Conservation (phyloP, 2,113 vertebrate genomes). For the Catharus minimus region DNA sequence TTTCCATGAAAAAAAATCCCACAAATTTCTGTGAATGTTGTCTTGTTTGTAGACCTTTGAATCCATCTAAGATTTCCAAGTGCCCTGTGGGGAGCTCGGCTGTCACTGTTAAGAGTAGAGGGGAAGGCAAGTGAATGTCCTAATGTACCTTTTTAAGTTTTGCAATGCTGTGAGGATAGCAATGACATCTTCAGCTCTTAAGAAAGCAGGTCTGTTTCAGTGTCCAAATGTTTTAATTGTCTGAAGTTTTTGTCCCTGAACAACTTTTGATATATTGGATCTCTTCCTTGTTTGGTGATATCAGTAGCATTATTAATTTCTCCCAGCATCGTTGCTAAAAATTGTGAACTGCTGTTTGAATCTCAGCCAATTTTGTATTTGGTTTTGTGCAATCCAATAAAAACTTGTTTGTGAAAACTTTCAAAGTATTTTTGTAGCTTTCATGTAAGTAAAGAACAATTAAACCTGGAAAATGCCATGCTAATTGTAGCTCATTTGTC, state of each 20-base stretch:
- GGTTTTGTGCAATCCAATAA: neutral
- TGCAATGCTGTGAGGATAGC: neutral
- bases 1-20: neutral
- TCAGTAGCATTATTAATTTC: neutral
- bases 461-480: neutral
- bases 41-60: neutral
- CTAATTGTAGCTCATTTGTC: neutral
- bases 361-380: neutral
- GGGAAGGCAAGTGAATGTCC: neutral
- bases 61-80: neutral
- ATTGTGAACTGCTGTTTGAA: neutral
- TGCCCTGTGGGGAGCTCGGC: fast-evolving
- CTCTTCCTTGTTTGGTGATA: neutral
- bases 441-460: neutral
- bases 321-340: neutral
- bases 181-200: neutral
- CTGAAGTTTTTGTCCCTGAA: neutral
- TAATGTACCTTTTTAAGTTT: neutral
- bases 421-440: neutral
- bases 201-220: neutral
- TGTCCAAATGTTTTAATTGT: neutral
- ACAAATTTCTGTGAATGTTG: neutral
- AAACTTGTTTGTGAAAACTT: neutral
- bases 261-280: neutral
- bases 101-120: neutral